These are phyloP conservation scores for Rhagium mordax DNA, from an alignment of 2,888 invertebrate species.

Conservation along the genomic window DNA sequence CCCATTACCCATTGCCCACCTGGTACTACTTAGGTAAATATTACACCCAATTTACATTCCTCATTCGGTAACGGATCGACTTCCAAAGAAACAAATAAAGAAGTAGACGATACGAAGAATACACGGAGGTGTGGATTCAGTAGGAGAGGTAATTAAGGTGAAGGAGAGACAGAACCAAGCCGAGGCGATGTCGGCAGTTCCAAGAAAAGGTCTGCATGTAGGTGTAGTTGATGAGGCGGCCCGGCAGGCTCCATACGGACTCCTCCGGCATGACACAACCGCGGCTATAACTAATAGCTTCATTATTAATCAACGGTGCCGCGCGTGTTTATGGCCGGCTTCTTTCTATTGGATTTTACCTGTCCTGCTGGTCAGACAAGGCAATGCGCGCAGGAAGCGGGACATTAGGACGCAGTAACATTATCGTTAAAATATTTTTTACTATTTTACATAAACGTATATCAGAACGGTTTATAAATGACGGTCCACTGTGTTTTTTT, in stretches of 20 bases:
- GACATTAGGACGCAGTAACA: background rate
- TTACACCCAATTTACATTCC: background rate
- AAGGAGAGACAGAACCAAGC: constrained; percentile 30
- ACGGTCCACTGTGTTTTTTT: background rate
- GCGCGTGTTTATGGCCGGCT: constrained; percentile 28
- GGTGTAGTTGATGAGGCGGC: constrained; percentile 35
- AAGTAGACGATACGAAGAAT: constrained; percentile 9
- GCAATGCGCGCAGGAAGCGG: background rate
- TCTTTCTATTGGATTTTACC: constrained; percentile 8
- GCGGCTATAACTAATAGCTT: constrained; percentile 39
- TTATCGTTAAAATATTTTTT: background rate
- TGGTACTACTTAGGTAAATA: background rate
- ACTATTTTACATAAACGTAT: background rate
- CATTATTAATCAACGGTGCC: constrained; percentile 38
- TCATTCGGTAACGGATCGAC: background rate
- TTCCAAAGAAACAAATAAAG: background rate
- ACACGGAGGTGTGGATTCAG: constrained; percentile 38
- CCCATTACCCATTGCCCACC: background rate
- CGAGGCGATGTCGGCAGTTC: constrained; percentile 28
- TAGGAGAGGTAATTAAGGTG: constrained; percentile 40
- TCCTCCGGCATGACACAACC: constrained; percentile 21
- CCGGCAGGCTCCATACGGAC: constrained; percentile 21
- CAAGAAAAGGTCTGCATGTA: constrained; percentile 36
- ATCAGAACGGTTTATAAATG: background rate
- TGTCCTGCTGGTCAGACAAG: background rate